Evolutionary conservation across 2,797 vertebrate species (phyloP).

Genomic region (Paramormyrops hopkinsi): DNA sequence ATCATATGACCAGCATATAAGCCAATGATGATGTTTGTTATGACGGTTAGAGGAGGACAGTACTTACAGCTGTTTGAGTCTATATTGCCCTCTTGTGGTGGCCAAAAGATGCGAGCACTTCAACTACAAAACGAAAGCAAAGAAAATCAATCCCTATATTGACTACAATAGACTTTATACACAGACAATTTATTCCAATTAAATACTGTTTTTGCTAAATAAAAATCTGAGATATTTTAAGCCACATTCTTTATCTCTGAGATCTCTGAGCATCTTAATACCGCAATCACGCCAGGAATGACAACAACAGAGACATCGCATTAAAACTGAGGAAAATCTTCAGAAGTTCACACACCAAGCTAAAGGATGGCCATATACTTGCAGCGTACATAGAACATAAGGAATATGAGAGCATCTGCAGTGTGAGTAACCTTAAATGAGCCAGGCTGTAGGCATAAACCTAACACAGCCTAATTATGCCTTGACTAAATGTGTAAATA

Average conservation of each 20-base stretch:
- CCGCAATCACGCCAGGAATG: not conserved
- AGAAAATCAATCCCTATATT: not conserved
- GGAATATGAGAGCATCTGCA: not conserved
- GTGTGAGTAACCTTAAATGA: not conserved
- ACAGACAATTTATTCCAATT: not conserved
- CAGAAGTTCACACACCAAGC: not conserved
- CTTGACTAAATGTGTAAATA: not conserved
- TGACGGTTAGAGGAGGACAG: not conserved
- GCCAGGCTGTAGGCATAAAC: not conserved
- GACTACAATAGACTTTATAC: not conserved
- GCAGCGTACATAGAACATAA: not conserved
- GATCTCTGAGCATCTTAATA: not conserved
- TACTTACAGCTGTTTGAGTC: constrained; percentile 12
- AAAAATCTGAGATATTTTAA: not conserved
- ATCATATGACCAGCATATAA: not conserved
- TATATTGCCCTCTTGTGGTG: constrained; percentile 44
- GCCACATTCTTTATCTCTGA: not conserved
- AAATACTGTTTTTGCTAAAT: not conserved
- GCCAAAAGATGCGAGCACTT: not conserved
- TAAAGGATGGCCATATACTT: not conserved
- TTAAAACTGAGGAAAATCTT: not conserved
- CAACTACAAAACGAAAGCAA: not conserved
- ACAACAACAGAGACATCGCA: not conserved
- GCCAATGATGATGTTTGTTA: constrained; percentile 11
- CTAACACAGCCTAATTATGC: not conserved